A percentile compares a stretch with the other conserved stretches of the same genome.
Evolutionary conservation across 2,888 invertebrate species (phyloP).

Genomic region (Elaeidobius kamerunicus): DNA sequence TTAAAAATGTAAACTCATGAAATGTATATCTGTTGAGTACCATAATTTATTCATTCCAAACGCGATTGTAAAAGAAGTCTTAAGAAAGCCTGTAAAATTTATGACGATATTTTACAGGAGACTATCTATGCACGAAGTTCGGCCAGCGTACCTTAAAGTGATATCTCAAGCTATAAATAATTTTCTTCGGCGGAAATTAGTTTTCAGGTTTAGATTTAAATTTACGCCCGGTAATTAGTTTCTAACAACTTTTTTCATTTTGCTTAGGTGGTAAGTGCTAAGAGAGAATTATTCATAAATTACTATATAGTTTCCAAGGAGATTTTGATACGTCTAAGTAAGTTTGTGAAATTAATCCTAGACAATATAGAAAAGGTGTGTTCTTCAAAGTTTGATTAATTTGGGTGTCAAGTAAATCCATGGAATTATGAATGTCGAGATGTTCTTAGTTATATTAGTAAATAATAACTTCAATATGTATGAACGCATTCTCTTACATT

Average conservation of each 20-base stretch:
- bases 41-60: slow-evolving; percentile 4
- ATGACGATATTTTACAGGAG: slow-evolving; percentile 10
- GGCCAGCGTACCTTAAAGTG: slow-evolving; percentile 25
- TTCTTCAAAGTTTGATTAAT: slow-evolving; percentile 13
- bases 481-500: too few species aligned
- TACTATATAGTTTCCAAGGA: slow-evolving; percentile 6
- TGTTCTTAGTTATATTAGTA: too few species aligned
- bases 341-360: slow-evolving; percentile 12
- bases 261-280: slow-evolving; percentile 8
- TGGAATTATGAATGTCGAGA: too few species aligned
- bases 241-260: slow-evolving; percentile 24
- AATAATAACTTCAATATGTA: too few species aligned
- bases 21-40: too few species aligned
- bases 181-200: slow-evolving; percentile 28
- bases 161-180: slow-evolving; percentile 30
- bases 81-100: slow-evolving; percentile 13
- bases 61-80: slow-evolving; percentile 9
- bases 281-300: slow-evolving; percentile 18
- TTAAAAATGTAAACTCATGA: too few species aligned
- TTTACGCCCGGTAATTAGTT: slow-evolving; percentile 29
- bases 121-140: slow-evolving; percentile 26
- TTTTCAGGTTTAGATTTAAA: slow-evolving; percentile 28
- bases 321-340: slow-evolving; percentile 8
- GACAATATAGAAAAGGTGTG: slow-evolving; percentile 13
- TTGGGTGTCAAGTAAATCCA: too few species aligned